Evolutionary conservation across 2,888 invertebrate genomes (phyloP).

Genomic region (Girardia tigrina): DNA sequence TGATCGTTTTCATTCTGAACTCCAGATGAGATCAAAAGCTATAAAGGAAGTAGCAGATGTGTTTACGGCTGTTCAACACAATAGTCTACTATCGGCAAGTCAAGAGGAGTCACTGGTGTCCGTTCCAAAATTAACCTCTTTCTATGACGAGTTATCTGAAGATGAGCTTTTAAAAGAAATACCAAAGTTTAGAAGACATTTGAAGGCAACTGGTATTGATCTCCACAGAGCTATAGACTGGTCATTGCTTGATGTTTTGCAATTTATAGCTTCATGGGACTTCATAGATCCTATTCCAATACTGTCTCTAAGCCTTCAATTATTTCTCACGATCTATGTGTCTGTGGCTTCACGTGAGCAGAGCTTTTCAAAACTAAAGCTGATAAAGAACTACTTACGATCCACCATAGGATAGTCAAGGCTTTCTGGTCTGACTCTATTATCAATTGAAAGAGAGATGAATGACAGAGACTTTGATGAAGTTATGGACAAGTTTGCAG

Average conservation of each 20-base stretch:
- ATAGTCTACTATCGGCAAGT: not conserved
- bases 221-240: not conserved
- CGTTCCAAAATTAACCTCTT: not conserved
- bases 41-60: constrained; percentile 14
- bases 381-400: not conserved
- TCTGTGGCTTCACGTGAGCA: not conserved
- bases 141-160: not conserved
- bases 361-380: not conserved
- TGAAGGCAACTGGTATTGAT: not conserved
- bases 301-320: not conserved
- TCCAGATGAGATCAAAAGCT: constrained; percentile 1
- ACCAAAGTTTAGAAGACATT: not conserved
- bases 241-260: too few relatives aligned
- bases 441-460: too few relatives aligned
- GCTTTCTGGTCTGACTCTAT: too few relatives aligned
- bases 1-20: constrained; percentile 9
- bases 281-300: not conserved
- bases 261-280: not conserved
- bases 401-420: not conserved
- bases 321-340: too few relatives aligned
- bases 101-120: not conserved
- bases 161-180: constrained; percentile 1
- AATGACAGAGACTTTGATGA: too few relatives aligned
- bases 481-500: too few relatives aligned
- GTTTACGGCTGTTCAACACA: constrained; percentile 4